Base-by-base conservation (phyloP, 2,113 vertebrate species). In the Megaptera novaeangliae region DNA sequence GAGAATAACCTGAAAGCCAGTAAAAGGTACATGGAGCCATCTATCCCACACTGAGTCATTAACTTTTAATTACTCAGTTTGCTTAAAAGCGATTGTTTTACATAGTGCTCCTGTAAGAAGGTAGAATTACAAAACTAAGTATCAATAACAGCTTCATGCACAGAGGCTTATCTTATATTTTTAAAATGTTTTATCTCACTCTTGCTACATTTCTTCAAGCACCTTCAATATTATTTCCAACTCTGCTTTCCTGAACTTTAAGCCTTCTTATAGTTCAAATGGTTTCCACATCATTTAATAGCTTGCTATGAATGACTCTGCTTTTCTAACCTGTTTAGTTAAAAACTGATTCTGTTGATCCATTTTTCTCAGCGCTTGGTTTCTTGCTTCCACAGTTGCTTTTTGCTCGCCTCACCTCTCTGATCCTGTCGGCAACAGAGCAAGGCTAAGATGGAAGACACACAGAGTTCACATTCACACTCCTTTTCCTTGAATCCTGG, bases 251-350 rank as follows among this genome's bases (percentile, higher is more conserved):
- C 20, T 85, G 55, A 94, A 59, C 29, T 44, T 96, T 91, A 57
- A 80, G 1, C 0, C 74, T 97, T 88, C 61, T 82, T 78, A 92
- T 52, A 49, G 44, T 95, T 94, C 49, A 93, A 66, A 85, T 91
- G 12, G 2, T 96, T 97, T 94, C 96, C 27, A 29, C 44, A 81
- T 83, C 8, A 97, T 94, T 97, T 86, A 93, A 93, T 95, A 18
- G 5, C 18, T 52, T 82, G 15, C 34, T 83, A 72, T 86, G 94
- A 97, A 96, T 95, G 95, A 87, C 96, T 95, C 9, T 83, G 0
- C 0, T 88, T 95, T 97, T 95, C 17, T 68, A 36, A 84, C 72
- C 44, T 94, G 6, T 91, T 97, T 96, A 97, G 61, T 96, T 97
- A 81, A 94, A 97, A 98, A 96, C 14, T 0, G 9, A 18, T 90